A percentile compares a stretch with the other conserved stretches of the same genome.
phyloP scores from a whole-genome alignment of 2,888 invertebrate species.

The Folsomia candida region DNA sequence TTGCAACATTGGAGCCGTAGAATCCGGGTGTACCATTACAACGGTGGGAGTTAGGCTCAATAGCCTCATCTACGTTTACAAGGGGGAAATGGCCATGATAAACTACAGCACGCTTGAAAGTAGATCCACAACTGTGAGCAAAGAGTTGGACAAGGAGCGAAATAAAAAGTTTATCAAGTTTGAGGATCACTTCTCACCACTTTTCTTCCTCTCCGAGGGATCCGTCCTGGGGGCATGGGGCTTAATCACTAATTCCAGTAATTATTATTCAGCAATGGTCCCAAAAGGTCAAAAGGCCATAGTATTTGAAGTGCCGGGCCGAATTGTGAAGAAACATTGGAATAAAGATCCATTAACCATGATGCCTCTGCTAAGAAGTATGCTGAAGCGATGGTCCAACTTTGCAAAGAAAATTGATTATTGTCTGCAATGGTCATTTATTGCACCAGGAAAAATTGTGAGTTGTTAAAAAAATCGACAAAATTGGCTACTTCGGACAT shows the following conservation, averaged over 20 bases:
- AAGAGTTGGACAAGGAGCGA: neutral
- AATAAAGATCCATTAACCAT: neutral
- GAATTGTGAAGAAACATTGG: neutral
- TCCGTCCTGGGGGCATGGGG: neutral
- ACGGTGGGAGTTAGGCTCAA: neutral
- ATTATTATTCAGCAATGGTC: neutral
- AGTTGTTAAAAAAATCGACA: no score
- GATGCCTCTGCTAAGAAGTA: neutral
- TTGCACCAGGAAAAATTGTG: constrained; percentile 1
- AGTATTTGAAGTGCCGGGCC: neutral
- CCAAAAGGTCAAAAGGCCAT: neutral
- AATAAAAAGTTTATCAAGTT: neutral
- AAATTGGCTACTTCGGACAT: no score
- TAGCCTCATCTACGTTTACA: neutral
- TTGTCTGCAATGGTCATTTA: neutral
- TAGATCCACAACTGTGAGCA: neutral
- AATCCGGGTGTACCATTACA: neutral
- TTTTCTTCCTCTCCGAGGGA: neutral
- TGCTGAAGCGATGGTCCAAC: neutral
- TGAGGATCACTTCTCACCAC: neutral
- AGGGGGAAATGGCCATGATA: neutral
- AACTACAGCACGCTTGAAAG: neutral
- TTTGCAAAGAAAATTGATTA: neutral
- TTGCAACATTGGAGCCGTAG: neutral
- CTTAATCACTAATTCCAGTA: neutral